Base-by-base conservation (phyloP, 2,888 invertebrate genomes). In the Eilema caniola region DNA sequence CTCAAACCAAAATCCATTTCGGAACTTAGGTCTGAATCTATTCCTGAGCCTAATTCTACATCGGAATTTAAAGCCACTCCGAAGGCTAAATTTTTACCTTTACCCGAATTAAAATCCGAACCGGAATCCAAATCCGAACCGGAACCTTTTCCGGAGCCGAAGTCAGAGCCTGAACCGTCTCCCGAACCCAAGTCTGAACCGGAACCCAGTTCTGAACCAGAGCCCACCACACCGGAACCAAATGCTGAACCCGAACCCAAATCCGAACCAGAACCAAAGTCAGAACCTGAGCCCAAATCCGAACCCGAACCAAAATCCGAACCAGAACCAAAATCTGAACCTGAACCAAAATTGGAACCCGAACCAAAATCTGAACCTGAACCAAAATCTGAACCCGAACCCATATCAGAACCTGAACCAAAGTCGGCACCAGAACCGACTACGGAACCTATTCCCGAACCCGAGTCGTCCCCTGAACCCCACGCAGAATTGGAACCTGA, bases 281-380 rank as follows among this genome's bases (percentile, higher is more conserved):
- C 85, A 1, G 33, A 64, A 25, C 53, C 89, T 10, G 93, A 95
- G 77, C 92, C 95, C 0, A 90, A 95, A 83, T 92, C 95, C 0
- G 90, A 91, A 78, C 92, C 88, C 62, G 94, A 96, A 86, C 93
- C 96, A 1, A 92, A 91, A 79, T 84, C 91, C 20, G 85, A 91
- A 78, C 91, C 92, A 60, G 93, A 95, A 77, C 94, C 96, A 83
- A 57, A 67, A 12, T 57, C 89, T 3, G 93, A 95, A 77, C 92
- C 95, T 0, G 90, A 92, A 71, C 92, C 96, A 0, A 93, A 95
- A 84, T 92, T 95, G 0, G 90, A 91, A 78, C 76, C 88, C 62
- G 93, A 96, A 86, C 93, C 96, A 1, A 92, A 91, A 80, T 85
- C 92, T n/a, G 86, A 90, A 77, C 91, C 92, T 62, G 93, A 95